Conservation (phyloP, 2,113 vertebrate genomes). For the Cephalopholis sonnerati region DNA sequence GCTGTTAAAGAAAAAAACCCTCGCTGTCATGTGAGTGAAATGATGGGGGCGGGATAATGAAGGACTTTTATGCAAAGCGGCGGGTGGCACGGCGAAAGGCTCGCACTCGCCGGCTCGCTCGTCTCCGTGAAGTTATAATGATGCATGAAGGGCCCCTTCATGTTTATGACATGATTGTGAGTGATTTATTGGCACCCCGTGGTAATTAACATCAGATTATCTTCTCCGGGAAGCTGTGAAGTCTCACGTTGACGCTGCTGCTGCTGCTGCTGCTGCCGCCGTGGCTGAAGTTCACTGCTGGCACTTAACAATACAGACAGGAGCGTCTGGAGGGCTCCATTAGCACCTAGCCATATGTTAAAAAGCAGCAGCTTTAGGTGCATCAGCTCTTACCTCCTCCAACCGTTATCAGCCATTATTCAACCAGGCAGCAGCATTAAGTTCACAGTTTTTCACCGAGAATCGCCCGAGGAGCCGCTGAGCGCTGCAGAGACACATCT, state of each 20-base stretch:
- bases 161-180: slow-evolving; percentile 72
- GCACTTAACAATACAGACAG: slow-evolving; percentile 54
- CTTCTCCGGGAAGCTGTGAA: slow-evolving; percentile 69
- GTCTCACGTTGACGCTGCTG: slow-evolving; percentile 42
- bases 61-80: slow-evolving; percentile 64
- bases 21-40: slow-evolving; percentile 39
- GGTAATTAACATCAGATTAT: slow-evolving; percentile 76
- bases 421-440: slow-evolving; percentile 46
- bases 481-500: slow-evolving; percentile 25
- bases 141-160: slow-evolving; percentile 76
- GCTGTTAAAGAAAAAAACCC: slow-evolving; percentile 28
- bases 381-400: slow-evolving; percentile 40
- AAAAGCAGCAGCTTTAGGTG: slow-evolving; percentile 53
- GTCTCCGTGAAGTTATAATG: slow-evolving; percentile 66
- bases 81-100: slow-evolving; percentile 53
- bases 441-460: slow-evolving; percentile 16
- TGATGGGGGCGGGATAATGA: slow-evolving; percentile 67
- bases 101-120: slow-evolving; percentile 8
- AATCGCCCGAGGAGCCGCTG: slow-evolving; percentile 16
- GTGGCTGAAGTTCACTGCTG: slow-evolving; percentile 58
- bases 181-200: slow-evolving; percentile 71
- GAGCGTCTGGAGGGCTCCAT: slow-evolving; percentile 61
- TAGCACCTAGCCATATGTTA: slow-evolving; percentile 68
- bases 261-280: slow-evolving; percentile 37
- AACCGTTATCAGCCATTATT: slow-evolving; percentile 43